These are phyloP conservation scores for Zelleria hepariella DNA, from an alignment of 2,888 invertebrate species.

Conservation along the genomic window DNA sequence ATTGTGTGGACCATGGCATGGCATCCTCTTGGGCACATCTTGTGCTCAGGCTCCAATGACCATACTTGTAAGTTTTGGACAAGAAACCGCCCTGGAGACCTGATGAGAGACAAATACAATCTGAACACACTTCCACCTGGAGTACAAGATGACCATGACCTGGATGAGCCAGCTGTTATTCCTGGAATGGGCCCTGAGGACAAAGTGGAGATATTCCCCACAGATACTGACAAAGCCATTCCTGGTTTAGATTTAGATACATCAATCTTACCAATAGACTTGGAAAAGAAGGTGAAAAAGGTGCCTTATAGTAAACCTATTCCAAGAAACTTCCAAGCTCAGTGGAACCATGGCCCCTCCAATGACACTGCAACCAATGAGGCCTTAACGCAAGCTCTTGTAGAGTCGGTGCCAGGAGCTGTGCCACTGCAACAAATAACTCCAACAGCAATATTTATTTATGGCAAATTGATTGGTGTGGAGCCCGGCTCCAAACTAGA, in stretches of 20 bases:
- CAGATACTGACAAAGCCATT: conserved; percentile 76
- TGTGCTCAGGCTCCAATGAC: conserved; percentile 99
- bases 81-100: conserved; percentile 97
- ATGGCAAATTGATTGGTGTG: conserved; percentile 86
- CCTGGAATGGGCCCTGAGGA: conserved; percentile 99
- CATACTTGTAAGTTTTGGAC: conserved; percentile 99
- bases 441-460: conserved; percentile 85
- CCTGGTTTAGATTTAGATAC: conserved; percentile 90
- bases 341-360: conserved; percentile 88
- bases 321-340: conserved; percentile 96
- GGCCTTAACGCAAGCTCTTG: conserved; percentile 79
- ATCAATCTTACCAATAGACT: conserved; percentile 74
- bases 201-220: conserved; percentile 82
- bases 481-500: conserved; percentile 83
- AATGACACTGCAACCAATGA: conserved; percentile 69
- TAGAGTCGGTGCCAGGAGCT: conserved; percentile 83
- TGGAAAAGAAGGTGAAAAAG: conserved; percentile 82
- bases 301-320: conserved; percentile 97
- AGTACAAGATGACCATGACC: conserved; percentile 64
- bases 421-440: conserved; percentile 82
- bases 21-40: conserved; percentile 99
- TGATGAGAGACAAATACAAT: conserved; percentile 98
- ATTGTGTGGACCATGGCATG: conserved; percentile 99
- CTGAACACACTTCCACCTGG: conserved; percentile 92
- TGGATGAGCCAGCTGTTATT: conserved; percentile 85